Evolutionary conservation across 2,113 vertebrate genomes (phyloP).

Genomic region (Rhinopomastus cyanomelas): DNA sequence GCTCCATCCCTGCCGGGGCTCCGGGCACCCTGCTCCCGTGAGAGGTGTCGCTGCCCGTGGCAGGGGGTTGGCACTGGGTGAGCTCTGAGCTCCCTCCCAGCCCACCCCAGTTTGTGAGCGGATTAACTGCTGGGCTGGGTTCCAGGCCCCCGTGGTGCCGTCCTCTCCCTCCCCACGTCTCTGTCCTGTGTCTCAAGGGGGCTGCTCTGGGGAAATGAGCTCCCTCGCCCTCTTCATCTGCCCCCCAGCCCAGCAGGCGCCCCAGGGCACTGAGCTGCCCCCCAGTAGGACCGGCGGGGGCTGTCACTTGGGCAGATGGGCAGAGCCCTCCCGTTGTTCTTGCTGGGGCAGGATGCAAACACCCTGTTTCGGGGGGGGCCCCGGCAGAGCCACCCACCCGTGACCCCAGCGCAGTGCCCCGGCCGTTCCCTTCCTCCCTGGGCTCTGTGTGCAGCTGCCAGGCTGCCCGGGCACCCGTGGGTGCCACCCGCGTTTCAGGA

Average conservation of each 20-base stretch:
- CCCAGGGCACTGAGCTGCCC: too few species aligned
- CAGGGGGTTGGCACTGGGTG: neutral
- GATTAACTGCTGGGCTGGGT: neutral
- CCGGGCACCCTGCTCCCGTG: neutral
- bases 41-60: neutral
- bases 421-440: neutral
- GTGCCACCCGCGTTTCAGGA: neutral
- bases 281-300: neutral
- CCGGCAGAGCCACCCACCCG: neutral
- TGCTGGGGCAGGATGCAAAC: neutral
- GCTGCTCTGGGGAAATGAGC: neutral
- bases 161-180: neutral
- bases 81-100: neutral
- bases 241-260: neutral
- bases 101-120: neutral
- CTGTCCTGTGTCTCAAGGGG: neutral
- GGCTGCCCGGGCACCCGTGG: neutral
- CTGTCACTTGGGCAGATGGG: neutral
- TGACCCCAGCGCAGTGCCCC: neutral
- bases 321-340: neutral
- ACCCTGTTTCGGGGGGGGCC: fast-evolving
- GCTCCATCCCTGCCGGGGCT: neutral
- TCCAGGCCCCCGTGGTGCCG: neutral
- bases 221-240: neutral
- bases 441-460: neutral